phyloP scores from a whole-genome alignment of 2,113 vertebrate genomes.

The Pungitius pungitius region DNA sequence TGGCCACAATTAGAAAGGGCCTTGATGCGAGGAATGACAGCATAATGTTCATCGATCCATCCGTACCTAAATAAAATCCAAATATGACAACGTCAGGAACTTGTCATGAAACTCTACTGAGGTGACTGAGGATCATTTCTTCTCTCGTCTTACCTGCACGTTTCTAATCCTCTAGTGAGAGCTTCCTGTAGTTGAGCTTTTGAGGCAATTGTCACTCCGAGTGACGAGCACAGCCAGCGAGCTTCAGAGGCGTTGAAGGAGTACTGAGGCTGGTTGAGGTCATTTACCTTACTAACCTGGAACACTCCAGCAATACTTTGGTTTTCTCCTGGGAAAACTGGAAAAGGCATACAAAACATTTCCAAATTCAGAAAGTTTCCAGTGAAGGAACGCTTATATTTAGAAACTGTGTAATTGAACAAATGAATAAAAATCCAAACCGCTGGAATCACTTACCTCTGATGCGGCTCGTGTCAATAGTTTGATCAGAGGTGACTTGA shows the following conservation, averaged over 20 bases:
- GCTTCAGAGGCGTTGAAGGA: slow-evolving; percentile 82
- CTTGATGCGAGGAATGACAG: slow-evolving; percentile 84
- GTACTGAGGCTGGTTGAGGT: slow-evolving; percentile 31
- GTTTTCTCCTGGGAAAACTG: slow-evolving; percentile 67
- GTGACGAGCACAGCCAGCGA: slow-evolving; percentile 72
- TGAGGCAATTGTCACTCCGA: slow-evolving; percentile 82
- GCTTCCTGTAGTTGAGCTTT: slow-evolving; percentile 82
- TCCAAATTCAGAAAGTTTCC: not conserved
- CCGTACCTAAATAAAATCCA: slow-evolving; percentile 82
- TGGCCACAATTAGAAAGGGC: slow-evolving; percentile 83
- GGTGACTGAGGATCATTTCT: not conserved
- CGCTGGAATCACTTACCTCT: slow-evolving; percentile 49
- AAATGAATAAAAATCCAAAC: not conserved
- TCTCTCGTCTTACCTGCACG: slow-evolving; percentile 85
- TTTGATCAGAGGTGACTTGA: slow-evolving; percentile 30
- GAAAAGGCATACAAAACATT: slow-evolving; percentile 5
- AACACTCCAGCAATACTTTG: slow-evolving; percentile 84
- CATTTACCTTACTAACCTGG: slow-evolving; percentile 51
- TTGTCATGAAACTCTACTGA: not conserved
- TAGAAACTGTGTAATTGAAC: not conserved
- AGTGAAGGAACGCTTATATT: not conserved
- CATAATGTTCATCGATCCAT: slow-evolving; percentile 85
- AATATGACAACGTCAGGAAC: not conserved
- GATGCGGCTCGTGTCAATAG: slow-evolving; percentile 26
- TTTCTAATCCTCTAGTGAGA: slow-evolving; percentile 83